These are phyloP conservation scores for Actenoides lindsayi DNA, from an alignment of 2,113 vertebrate species.

Conservation along the genomic window DNA sequence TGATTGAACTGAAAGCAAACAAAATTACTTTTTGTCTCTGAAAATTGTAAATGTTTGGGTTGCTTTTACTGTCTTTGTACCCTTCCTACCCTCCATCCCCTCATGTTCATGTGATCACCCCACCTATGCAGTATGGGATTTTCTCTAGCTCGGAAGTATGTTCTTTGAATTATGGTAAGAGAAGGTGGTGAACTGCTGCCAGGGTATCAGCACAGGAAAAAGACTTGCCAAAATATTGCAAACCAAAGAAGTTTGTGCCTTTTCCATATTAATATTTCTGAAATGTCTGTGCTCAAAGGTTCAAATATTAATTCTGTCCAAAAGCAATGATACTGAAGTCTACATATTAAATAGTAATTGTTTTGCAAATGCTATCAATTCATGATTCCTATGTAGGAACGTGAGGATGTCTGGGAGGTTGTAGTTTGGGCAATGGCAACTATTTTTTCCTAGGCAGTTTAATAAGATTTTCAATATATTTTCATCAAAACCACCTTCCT, in stretches of 20 bases:
- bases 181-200: neutral
- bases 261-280: neutral
- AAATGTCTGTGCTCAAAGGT: neutral
- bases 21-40: slow-evolving; percentile 24
- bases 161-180: neutral
- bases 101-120: neutral
- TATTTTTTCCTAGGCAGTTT: neutral
- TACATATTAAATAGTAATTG: slow-evolving; percentile 6
- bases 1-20: slow-evolving; percentile 7
- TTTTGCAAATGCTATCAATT: neutral
- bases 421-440: neutral
- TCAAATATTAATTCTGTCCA: neutral
- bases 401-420: neutral
- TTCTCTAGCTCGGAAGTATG: neutral
- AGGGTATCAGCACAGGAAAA: neutral
- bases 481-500: slow-evolving; percentile 6
- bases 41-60: neutral
- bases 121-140: neutral
- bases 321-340: neutral
- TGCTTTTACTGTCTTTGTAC: neutral
- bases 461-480: slow-evolving; percentile 23
- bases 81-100: neutral
- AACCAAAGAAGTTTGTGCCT: neutral
- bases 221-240: neutral
- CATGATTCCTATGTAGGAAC: neutral